Evolutionary conservation across 2,797 vertebrate species (phyloP).

Genomic region (Eulemur albifrons): DNA sequence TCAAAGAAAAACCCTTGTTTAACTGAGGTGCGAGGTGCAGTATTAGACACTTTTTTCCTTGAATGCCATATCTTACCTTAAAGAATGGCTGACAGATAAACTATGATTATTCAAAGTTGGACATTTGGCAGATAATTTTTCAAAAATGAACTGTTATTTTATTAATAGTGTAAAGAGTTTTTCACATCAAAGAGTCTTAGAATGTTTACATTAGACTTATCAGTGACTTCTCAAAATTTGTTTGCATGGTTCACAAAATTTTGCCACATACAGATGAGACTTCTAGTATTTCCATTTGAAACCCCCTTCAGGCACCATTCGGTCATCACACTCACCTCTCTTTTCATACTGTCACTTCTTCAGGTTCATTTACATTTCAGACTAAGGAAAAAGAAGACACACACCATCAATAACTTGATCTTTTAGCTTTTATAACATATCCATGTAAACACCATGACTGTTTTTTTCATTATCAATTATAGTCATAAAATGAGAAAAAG

Average conservation of each 20-base stretch:
- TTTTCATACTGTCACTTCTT: background rate
- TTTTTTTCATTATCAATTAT: background rate
- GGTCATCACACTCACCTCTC: background rate
- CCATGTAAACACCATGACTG: background rate
- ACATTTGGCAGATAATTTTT: background rate
- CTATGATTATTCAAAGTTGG: background rate
- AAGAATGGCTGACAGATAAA: background rate
- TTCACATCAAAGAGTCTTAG: background rate
- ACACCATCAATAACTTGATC: background rate
- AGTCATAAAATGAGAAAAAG: background rate
- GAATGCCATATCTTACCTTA: background rate
- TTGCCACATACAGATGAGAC: background rate
- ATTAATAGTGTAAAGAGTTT: background rate
- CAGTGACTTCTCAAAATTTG: background rate
- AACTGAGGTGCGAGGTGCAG: background rate
- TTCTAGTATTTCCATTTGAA: background rate
- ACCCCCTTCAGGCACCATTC: background rate
- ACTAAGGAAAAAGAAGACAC: background rate
- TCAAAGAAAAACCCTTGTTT: background rate
- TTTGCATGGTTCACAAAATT: background rate
- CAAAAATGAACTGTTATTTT: background rate
- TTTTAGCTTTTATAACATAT: background rate
- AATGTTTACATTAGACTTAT: background rate
- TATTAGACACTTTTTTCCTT: background rate
- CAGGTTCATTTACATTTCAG: background rate